Percentiles rank a stretch among this genome's conserved stretches.
Conservation (phyloP, 1,140 invertebrate species). For the Adoxophyes honmai region DNA sequence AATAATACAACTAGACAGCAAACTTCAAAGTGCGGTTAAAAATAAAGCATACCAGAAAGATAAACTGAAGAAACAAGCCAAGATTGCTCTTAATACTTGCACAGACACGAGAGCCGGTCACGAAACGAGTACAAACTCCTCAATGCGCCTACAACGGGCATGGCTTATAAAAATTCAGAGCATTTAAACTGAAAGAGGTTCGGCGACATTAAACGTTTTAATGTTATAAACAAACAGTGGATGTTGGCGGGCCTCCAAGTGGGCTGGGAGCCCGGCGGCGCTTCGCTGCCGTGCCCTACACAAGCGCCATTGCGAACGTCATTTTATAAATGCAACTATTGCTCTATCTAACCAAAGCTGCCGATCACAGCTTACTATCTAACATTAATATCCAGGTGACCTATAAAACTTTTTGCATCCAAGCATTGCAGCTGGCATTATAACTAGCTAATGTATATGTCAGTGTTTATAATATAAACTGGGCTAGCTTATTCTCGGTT, state of each 20-base stretch:
- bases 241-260: slow-evolving; percentile 60
- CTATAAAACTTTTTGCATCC: slow-evolving; percentile 1
- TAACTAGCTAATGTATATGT: slow-evolving; percentile 1
- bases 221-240: slow-evolving; percentile 68
- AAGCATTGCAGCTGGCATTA: background rate
- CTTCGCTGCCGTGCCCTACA: slow-evolving; percentile 32
- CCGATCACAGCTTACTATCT: slow-evolving; percentile 15
- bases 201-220: slow-evolving; percentile 61
- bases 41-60: background rate
- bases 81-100: slow-evolving; percentile 6
- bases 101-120: slow-evolving; percentile 1
- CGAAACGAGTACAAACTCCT: background rate
- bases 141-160: slow-evolving; percentile 6
- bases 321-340: slow-evolving; percentile 39
- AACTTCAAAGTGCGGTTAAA: slow-evolving; percentile 1
- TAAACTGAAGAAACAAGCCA: slow-evolving; percentile 1
- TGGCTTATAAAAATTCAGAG: slow-evolving; percentile 29
- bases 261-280: slow-evolving; percentile 55
- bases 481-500: slow-evolving; percentile 42
- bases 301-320: slow-evolving; percentile 4
- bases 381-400: slow-evolving; percentile 10
- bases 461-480: slow-evolving; percentile 31
- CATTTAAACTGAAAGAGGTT: slow-evolving; percentile 30
- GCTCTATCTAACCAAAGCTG: slow-evolving; percentile 26
- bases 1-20: background rate